Conservation (phyloP, 2,888 invertebrate species). For the Micoletzkya japonica region DNA sequence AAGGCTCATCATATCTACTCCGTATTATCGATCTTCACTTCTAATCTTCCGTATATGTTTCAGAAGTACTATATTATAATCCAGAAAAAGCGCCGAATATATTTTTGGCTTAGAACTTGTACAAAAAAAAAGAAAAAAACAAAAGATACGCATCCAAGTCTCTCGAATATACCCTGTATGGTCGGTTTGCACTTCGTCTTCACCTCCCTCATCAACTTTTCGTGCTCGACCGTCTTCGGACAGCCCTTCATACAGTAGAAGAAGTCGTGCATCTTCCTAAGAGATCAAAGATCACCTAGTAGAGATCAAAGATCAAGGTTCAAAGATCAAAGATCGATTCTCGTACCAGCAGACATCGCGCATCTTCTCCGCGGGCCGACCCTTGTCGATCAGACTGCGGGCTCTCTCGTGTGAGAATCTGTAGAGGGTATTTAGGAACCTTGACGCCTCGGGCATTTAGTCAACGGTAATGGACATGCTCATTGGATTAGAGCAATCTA, state of each 20-base stretch:
- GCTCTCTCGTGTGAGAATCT: slow-evolving; percentile 14
- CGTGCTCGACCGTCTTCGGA: slow-evolving; percentile 18
- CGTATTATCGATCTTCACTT: too few species aligned
- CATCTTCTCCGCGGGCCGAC: background rate
- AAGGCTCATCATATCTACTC: too few species aligned
- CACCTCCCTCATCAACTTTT: slow-evolving; percentile 18
- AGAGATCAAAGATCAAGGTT: background rate
- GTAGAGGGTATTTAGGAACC: background rate
- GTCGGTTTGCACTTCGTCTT: slow-evolving; percentile 14
- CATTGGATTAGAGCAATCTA: background rate
- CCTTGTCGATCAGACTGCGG: slow-evolving; percentile 11
- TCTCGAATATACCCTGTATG: slow-evolving; percentile 6
- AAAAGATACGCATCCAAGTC: too few species aligned
- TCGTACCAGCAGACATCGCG: slow-evolving; percentile 15
- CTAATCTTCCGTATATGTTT: too few species aligned
- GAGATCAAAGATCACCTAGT: background rate
- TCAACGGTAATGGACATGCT: background rate
- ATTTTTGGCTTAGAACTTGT: too few species aligned
- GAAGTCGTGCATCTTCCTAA: slow-evolving; percentile 25
- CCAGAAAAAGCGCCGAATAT: too few species aligned
- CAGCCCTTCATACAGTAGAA: slow-evolving; percentile 29
- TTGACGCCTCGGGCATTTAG: background rate
- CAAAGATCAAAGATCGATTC: background rate
- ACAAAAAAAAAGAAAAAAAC: too few species aligned
- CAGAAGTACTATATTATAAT: too few species aligned